These are phyloP conservation scores for Crypturellus tataupa DNA, from an alignment of 2,797 vertebrate genomes.

Conservation along the genomic window DNA sequence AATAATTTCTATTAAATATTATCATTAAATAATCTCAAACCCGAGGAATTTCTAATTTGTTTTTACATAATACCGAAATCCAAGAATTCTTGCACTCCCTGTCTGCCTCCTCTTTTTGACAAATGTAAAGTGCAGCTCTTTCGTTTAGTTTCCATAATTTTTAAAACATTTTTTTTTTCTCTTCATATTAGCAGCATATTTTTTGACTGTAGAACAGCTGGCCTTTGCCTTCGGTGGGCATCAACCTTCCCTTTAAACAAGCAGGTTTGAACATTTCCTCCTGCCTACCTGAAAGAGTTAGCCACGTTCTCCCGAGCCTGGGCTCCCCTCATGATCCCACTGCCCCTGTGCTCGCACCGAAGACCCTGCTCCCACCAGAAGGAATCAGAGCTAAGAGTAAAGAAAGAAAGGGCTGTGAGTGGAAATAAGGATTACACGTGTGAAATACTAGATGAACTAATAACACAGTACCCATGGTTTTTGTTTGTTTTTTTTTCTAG, in stretches of 20 bases:
- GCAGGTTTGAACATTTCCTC: background rate
- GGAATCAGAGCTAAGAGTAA: background rate
- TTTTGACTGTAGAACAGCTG: background rate
- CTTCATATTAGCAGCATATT: background rate
- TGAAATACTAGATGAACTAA: background rate
- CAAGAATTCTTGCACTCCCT: background rate
- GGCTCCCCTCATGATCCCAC: background rate
- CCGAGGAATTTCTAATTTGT: accelerated
- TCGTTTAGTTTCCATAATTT: background rate
- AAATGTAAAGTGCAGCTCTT: background rate
- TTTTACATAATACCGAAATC: background rate
- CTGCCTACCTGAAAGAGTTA: background rate
- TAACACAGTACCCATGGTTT: background rate
- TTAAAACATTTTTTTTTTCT: background rate
- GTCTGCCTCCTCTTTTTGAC: background rate
- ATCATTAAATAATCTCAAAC: background rate
- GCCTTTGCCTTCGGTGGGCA: background rate
- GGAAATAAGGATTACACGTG: background rate
- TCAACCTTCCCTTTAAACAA: background rate
- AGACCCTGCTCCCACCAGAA: background rate
- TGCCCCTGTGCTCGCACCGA: background rate
- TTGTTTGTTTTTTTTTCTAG: background rate
- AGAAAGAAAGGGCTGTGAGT: background rate
- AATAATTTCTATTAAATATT: background rate
- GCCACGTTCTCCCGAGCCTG: accelerated